Conservation (phyloP, 2,113 vertebrate species). For the Coptodon rendalli region DNA sequence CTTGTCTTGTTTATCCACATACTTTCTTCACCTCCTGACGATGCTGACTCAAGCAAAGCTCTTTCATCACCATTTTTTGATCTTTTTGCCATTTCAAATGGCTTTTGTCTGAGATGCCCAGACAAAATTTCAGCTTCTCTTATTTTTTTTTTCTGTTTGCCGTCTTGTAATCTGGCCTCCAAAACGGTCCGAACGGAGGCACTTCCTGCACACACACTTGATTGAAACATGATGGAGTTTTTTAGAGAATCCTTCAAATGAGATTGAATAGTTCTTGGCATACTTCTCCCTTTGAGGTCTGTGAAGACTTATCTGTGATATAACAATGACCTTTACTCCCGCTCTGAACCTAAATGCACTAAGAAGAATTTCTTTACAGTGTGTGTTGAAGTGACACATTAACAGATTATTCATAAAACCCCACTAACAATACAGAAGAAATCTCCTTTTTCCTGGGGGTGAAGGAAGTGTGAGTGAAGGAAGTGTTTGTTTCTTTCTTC, state of each 20-base stretch:
- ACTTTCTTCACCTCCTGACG: background rate
- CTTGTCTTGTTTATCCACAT: background rate
- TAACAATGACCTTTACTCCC: background rate
- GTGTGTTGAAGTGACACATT: background rate
- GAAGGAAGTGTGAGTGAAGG: background rate
- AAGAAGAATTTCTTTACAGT: background rate
- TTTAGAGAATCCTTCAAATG: background rate
- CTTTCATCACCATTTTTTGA: background rate
- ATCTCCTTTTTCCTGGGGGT: background rate
- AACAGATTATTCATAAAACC: background rate
- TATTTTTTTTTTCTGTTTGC: background rate
- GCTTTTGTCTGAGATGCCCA: background rate
- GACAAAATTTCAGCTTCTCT: background rate
- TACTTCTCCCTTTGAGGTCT: background rate
- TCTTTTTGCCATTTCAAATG: background rate
- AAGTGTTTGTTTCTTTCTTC: background rate
- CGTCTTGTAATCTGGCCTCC: background rate
- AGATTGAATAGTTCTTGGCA: background rate
- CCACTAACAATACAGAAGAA: background rate
- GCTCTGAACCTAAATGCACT: background rate
- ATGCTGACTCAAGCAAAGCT: background rate
- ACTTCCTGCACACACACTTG: background rate
- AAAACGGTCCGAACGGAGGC: background rate
- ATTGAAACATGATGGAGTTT: background rate
- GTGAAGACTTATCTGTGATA: background rate